These are phyloP conservation scores for Nibea coibor DNA, from an alignment of 2,113 vertebrate genomes.

Conservation along the genomic window DNA sequence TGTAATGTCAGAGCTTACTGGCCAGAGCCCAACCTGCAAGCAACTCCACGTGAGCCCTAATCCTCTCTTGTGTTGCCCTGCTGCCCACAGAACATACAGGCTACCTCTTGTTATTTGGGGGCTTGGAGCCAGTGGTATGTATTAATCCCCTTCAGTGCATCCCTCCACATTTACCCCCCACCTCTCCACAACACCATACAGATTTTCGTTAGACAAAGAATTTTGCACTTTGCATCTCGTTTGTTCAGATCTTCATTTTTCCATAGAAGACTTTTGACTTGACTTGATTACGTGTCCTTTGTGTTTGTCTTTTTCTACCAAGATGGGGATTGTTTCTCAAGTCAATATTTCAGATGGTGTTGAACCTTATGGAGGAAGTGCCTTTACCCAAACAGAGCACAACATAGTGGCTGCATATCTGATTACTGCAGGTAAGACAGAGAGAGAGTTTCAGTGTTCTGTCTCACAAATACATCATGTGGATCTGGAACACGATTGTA, in stretches of 20 bases:
- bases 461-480: too few species aligned
- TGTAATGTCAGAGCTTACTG: slow-evolving; percentile 37
- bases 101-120: slow-evolving; percentile 26
- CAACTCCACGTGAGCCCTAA: slow-evolving; percentile 66
- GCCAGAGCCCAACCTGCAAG: slow-evolving; percentile 19
- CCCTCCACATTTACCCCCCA: neutral
- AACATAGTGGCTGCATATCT: slow-evolving; percentile 95
- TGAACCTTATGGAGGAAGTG: slow-evolving; percentile 67
- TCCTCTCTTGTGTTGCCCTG: slow-evolving; percentile 39
- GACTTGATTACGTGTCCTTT: neutral
- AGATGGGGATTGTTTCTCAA: slow-evolving; percentile 54
- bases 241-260: neutral
- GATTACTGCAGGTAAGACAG: slow-evolving; percentile 91
- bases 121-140: slow-evolving; percentile 56
- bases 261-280: neutral
- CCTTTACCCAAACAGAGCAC: slow-evolving; percentile 86
- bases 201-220: slow-evolving; percentile 26
- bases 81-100: slow-evolving; percentile 6
- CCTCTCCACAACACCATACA: slow-evolving; percentile 1
- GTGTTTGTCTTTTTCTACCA: neutral
- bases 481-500: neutral
- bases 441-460: slow-evolving; percentile 5
- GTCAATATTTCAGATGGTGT: slow-evolving; percentile 62
- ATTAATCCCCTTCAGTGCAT: slow-evolving; percentile 60
- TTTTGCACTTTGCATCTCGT: neutral